These are phyloP conservation scores for Phalangium opilio DNA, from an alignment of 2,888 invertebrate species.

Conservation along the genomic window DNA sequence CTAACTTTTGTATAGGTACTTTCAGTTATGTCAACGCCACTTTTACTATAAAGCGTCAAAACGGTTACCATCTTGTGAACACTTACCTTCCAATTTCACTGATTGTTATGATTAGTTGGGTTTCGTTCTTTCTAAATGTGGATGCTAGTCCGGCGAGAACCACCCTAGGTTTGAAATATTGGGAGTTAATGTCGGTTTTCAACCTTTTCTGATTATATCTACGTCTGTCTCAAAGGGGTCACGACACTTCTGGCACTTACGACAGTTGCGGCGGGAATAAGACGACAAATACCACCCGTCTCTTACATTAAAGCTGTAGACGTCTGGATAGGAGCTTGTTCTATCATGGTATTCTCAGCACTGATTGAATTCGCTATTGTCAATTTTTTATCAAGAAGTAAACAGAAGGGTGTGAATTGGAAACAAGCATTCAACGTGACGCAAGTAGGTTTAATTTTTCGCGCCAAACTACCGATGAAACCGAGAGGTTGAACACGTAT, in stretches of 20 bases:
- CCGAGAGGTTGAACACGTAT: too few relatives aligned
- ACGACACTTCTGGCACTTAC: constrained; percentile 20
- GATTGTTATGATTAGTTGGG: constrained; percentile 22
- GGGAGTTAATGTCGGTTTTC: too few relatives aligned
- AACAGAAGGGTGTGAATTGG: constrained; percentile 1
- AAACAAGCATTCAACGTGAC: too few relatives aligned
- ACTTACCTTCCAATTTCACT: constrained; percentile 20
- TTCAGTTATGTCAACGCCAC: constrained; percentile 20
- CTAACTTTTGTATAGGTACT: constrained; percentile 13
- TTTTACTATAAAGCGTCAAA: constrained; percentile 17
- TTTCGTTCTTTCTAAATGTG: constrained; percentile 20
- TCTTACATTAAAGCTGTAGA: constrained; percentile 24
- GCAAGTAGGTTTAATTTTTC: too few relatives aligned
- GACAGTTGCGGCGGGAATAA: constrained; percentile 18
- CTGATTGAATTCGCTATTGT: constrained; percentile 35
- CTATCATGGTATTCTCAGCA: constrained; percentile 35
- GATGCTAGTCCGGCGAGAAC: constrained; percentile 22
- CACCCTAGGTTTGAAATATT: constrained; percentile 9
- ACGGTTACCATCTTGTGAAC: constrained; percentile 20
- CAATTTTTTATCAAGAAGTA: constrained; percentile 34
- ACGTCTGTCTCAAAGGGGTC: constrained; percentile 8
- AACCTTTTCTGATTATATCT: too few relatives aligned
- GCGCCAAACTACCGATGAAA: too few relatives aligned
- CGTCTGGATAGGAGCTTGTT: constrained; percentile 24
- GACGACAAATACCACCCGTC: constrained; percentile 20